Evolutionary conservation across 2,888 invertebrate species (phyloP), one percentile per base, ranked within the genome.

Genomic region (Icerya purchasi): DNA sequence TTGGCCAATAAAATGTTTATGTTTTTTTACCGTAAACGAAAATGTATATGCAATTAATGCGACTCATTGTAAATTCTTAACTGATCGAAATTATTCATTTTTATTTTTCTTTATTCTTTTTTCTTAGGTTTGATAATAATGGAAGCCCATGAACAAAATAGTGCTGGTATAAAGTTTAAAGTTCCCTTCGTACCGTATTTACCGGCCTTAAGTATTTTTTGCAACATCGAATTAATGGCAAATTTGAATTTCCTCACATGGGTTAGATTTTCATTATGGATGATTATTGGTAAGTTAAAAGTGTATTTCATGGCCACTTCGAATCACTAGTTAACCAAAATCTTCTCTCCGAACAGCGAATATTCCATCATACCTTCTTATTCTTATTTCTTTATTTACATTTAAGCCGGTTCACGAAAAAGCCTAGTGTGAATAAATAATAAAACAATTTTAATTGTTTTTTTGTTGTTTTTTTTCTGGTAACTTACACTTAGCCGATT

Each of bases 251-350:
- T 80, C 1, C 72, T 86, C 21, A 89, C 89, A 1, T 90, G 89
- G 89, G 74, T 86, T 3, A 76, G 89, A 50, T 89, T 90, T 69
- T 78, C 85, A 65, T 81, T 87, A 54, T 90, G 90, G 90, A 87
- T 90, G 78, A 77, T 83, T 53, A 70, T 88, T 61, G 89, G 89
- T 80, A 71, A 73, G 75, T 60, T n/a, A n/a, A n/a, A n/a, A n/a
- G n/a, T n/a, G n/a, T n/a, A n/a, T n/a, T n/a, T n/a, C n/a, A n/a
- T n/a, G n/a, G n/a, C n/a, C n/a, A n/a, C n/a, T n/a, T n/a, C n/a
- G n/a, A n/a, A n/a, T n/a, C n/a, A n/a, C n/a, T n/a, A n/a, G n/a
- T n/a, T n/a, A n/a, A n/a, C n/a, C n/a, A n/a, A n/a, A n/a, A n/a
- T n/a, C n/a, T n/a, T n/a, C n/a, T n/a, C n/a, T n/a, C n/a, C n/a